phyloP scores from a whole-genome alignment of 2,888 invertebrate genomes.

The Carterocephalus palaemon region DNA sequence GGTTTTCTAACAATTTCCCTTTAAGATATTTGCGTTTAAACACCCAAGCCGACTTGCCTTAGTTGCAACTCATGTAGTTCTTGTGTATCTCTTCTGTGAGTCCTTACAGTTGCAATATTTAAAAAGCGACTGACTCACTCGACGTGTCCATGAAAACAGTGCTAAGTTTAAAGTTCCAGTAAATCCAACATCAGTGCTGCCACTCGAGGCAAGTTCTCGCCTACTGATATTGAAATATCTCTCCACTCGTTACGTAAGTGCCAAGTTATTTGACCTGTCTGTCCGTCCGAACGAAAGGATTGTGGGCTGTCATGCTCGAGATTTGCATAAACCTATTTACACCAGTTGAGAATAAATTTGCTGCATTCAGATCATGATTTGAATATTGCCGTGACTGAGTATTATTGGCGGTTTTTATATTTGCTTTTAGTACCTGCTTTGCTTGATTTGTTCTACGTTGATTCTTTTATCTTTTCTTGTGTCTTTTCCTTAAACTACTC shows the following conservation, averaged over 20 bases:
- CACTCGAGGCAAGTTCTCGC: constrained; percentile 10
- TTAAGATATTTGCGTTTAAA: too few relatives aligned
- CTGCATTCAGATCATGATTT: constrained; percentile 20
- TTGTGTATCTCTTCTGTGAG: too few relatives aligned
- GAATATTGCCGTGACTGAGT: background rate
- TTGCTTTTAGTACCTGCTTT: too few relatives aligned
- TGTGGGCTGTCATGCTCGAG: constrained; percentile 11
- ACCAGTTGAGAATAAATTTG: constrained; percentile 22
- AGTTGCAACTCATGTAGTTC: too few relatives aligned
- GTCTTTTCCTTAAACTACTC: too few relatives aligned
- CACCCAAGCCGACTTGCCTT: too few relatives aligned
- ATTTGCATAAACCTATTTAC: constrained; percentile 25
- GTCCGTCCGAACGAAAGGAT: constrained; percentile 20
- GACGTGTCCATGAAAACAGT: constrained; percentile 3
- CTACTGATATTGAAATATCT: constrained; percentile 22
- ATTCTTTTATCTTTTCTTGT: too few relatives aligned
- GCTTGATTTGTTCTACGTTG: too few relatives aligned
- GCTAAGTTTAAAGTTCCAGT: constrained; percentile 2
- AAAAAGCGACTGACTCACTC: constrained; percentile 8
- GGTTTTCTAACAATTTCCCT: too few relatives aligned
- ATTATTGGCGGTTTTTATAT: background rate
- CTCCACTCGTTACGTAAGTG: constrained; percentile 38
- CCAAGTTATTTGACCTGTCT: constrained; percentile 41
- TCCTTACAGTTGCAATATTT: too few relatives aligned
- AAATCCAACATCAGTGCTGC: constrained; percentile 12